Conservation (phyloP, 1,140 invertebrate species). For the Hycleus phaleratus region DNA sequence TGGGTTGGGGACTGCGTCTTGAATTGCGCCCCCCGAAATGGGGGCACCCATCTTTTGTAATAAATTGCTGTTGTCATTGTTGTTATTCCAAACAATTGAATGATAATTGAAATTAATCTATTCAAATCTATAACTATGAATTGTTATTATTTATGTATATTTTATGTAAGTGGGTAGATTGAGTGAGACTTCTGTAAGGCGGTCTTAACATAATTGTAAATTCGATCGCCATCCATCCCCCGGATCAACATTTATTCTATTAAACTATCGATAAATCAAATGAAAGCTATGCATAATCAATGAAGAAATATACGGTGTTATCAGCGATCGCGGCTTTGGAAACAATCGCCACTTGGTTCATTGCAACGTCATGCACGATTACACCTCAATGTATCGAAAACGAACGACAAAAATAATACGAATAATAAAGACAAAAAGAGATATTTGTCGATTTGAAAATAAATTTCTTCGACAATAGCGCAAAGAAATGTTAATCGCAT, state of each 20-base stretch:
- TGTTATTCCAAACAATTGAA: too few species aligned
- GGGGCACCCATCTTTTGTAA: too few species aligned
- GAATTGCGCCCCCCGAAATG: too few species aligned
- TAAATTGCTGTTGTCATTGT: too few species aligned
- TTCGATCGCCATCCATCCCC: constrained; percentile 15
- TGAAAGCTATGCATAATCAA: constrained; percentile 34
- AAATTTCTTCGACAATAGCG: too few species aligned
- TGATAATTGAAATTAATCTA: too few species aligned
- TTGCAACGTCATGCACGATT: constrained; percentile 25
- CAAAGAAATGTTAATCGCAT: too few species aligned
- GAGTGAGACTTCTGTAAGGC: too few species aligned
- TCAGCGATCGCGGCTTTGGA: constrained; percentile 31
- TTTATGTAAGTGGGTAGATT: too few species aligned
- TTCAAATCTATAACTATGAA: too few species aligned
- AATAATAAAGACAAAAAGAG: constrained; percentile 13
- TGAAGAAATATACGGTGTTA: constrained; percentile 21
- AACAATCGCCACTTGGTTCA: constrained; percentile 23
- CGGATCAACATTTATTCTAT: constrained; percentile 28
- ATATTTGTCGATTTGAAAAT: neutral
- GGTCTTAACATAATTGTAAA: constrained; percentile 12
- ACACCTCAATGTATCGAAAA: neutral
- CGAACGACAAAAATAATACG: neutral
- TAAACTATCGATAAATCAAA: constrained; percentile 34
- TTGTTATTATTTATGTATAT: too few species aligned
- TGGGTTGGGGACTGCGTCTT: too few species aligned